These are phyloP conservation scores for Epizoanthus rinbou DNA, from an alignment of 92 coral and sea anemone species.

Conservation along the genomic window DNA sequence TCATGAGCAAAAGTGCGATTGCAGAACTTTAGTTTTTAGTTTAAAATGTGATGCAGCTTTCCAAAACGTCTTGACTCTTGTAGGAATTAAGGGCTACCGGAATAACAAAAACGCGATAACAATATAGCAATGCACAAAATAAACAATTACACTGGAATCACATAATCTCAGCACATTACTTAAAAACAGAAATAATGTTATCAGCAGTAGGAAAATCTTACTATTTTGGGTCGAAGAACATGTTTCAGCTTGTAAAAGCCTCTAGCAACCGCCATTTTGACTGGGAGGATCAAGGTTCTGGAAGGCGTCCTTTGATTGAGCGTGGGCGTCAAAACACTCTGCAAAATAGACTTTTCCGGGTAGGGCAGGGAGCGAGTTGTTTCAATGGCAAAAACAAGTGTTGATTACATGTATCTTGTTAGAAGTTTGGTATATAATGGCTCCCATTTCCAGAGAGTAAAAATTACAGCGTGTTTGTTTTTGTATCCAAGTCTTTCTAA, in stretches of 20 bases:
- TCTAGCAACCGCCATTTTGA: conserved; percentile 5
- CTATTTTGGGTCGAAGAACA: conserved; percentile 9
- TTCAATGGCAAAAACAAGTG: background rate
- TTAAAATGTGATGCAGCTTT: too few relatives aligned
- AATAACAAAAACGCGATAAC: background rate
- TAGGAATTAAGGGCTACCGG: background rate
- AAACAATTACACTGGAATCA: background rate
- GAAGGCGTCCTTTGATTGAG: background rate
- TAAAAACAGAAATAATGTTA: too few relatives aligned
- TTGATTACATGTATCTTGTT: too few relatives aligned
- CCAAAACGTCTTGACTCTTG: too few relatives aligned
- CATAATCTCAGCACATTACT: too few relatives aligned
- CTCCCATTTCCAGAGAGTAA: background rate
- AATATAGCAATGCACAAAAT: too few relatives aligned
- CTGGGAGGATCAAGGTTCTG: too few relatives aligned
- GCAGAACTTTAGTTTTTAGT: background rate
- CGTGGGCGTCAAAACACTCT: conserved; percentile 34
- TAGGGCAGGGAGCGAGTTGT: conserved; percentile 31
- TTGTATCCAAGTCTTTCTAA: too few relatives aligned
- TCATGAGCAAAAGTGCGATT: too few relatives aligned
- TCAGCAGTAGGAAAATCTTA: background rate
- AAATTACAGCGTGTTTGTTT: too few relatives aligned
- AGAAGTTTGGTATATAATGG: too few relatives aligned
- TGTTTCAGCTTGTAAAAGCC: conserved; percentile 3
- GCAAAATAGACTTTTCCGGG: background rate